These are phyloP conservation scores for Lipophrys pholis DNA, from an alignment of 2,113 vertebrate genomes.

Conservation along the genomic window DNA sequence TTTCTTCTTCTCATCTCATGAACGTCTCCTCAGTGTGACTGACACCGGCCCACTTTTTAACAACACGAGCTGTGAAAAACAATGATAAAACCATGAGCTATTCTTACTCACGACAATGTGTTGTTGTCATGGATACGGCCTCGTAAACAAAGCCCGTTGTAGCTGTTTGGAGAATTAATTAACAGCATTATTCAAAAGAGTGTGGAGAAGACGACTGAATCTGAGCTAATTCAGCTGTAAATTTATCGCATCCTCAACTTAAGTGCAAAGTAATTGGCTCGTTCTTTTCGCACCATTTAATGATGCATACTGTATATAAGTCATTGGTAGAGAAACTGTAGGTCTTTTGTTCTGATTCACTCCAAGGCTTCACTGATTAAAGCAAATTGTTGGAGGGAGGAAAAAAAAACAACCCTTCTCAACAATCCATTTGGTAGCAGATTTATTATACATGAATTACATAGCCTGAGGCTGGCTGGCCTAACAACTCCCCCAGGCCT, in stretches of 20 bases:
- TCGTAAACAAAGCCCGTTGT: slow-evolving; percentile 49
- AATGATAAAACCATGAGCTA: not conserved
- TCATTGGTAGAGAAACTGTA: slow-evolving; percentile 13
- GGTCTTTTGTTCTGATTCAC: slow-evolving; percentile 13
- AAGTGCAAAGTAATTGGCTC: slow-evolving; percentile 25
- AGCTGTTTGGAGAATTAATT: slow-evolving; percentile 43
- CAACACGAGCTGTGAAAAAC: not conserved
- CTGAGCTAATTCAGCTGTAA: slow-evolving; percentile 28
- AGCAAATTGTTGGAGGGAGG: slow-evolving; percentile 18
- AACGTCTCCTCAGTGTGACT: not conserved
- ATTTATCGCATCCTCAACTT: slow-evolving; percentile 4
- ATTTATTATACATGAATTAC: slow-evolving; percentile 60
- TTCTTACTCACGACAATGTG: slow-evolving; percentile 8
- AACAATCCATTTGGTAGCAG: slow-evolving; percentile 49
- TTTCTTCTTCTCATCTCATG: not conserved
- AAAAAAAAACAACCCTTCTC: slow-evolving; percentile 16
- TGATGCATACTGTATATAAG: slow-evolving; percentile 11
- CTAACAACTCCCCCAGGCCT: slow-evolving; percentile 53
- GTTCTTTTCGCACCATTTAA: slow-evolving; percentile 15
- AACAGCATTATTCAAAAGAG: slow-evolving; percentile 31
- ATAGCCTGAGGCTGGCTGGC: slow-evolving; percentile 43
- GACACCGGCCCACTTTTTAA: not conserved
- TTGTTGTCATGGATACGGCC: slow-evolving; percentile 58
- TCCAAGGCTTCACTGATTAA: slow-evolving; percentile 29
- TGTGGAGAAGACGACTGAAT: slow-evolving; percentile 1